A percentile compares a stretch with the other conserved stretches of the same genome.
phyloP scores from a whole-genome alignment of 2,797 vertebrate species.

The Nothura maculosa region DNA sequence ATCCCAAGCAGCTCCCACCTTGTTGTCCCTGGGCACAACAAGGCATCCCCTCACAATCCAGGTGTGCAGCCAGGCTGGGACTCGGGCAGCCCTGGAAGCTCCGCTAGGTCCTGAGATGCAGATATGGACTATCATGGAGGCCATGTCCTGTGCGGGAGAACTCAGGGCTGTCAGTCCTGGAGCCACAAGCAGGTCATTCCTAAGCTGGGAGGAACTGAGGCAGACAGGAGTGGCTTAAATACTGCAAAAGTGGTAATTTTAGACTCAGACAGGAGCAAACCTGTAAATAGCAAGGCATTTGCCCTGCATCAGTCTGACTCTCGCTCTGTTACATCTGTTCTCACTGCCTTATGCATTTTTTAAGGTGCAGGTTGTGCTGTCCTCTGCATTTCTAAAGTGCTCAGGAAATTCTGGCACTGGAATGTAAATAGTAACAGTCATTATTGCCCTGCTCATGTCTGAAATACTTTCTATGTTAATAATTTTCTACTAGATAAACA shows the following conservation, averaged over 20 bases:
- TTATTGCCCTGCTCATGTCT: neutral
- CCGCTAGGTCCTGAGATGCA: neutral
- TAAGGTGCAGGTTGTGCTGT: neutral
- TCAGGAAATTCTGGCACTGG: constrained; percentile 13
- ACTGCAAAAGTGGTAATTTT: neutral
- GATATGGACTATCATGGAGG: neutral
- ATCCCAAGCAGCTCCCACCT: neutral
- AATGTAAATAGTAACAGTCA: constrained; percentile 34
- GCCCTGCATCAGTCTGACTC: neutral
- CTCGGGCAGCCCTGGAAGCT: rapidly evolving
- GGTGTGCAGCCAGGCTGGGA: neutral
- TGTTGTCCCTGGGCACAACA: rapidly evolving
- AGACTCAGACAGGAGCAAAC: neutral
- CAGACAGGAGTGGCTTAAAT: neutral
- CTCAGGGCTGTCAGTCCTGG: neutral
- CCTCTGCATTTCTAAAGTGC: neutral
- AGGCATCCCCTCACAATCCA: rapidly evolving
- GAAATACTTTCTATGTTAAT: constrained; percentile 48
- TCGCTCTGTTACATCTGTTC: neutral
- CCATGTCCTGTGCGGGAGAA: neutral
- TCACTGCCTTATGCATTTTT: neutral
- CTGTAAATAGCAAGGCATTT: constrained; percentile 36
- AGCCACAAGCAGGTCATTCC: neutral
- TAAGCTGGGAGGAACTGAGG: neutral
- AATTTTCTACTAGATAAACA: constrained; percentile 33